Evolutionary conservation across 2,888 invertebrate species (phyloP).

Genomic region (Plebejus anna): DNA sequence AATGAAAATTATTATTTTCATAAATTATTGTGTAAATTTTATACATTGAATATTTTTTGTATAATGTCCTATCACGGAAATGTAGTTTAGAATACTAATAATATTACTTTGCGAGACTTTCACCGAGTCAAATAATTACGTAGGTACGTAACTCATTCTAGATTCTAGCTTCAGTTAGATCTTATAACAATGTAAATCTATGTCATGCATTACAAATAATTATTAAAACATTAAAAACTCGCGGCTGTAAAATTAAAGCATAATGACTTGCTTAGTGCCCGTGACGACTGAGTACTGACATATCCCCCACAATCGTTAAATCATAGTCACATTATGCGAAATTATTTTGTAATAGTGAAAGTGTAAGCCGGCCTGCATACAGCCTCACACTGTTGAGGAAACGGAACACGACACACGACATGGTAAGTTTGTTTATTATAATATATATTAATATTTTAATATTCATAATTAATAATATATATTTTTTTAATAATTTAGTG

Average conservation of each 20-base stretch:
- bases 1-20: too few species aligned
- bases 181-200: too few species aligned
- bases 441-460: constrained; percentile 12
- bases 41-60: too few species aligned
- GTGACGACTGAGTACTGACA: not conserved
- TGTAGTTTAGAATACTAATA: too few species aligned
- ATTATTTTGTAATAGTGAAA: constrained; percentile 37
- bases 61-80: too few species aligned
- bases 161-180: not conserved
- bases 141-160: too few species aligned
- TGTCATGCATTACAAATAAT: not conserved
- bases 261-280: not conserved
- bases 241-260: not conserved
- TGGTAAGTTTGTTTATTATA: constrained; percentile 52
- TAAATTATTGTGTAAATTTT: too few species aligned
- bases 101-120: too few species aligned
- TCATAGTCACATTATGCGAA: constrained; percentile 32
- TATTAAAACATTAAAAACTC: not conserved
- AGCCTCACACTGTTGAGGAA: constrained; percentile 41
- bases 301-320: not conserved
- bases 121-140: too few species aligned
- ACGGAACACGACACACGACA: constrained; percentile 57
- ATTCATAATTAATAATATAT: not conserved
- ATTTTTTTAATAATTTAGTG: too few species aligned
- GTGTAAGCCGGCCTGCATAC: constrained; percentile 42